Evolutionary conservation across 2,113 vertebrate species (phyloP).

Genomic region (Leptosomus discolor): DNA sequence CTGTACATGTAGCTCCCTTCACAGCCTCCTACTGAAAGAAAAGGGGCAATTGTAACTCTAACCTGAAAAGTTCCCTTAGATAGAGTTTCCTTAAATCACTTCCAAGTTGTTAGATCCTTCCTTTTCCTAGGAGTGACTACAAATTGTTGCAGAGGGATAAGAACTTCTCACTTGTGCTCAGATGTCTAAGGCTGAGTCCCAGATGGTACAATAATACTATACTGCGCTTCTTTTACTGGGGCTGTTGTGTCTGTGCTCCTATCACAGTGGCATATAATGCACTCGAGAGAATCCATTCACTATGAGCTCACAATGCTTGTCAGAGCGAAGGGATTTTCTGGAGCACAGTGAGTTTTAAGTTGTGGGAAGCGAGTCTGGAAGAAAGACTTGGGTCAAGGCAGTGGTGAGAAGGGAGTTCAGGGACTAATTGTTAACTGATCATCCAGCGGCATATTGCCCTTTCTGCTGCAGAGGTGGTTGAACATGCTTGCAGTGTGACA

Average conservation of each 20-base stretch:
- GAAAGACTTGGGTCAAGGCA: not conserved
- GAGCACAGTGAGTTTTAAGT: not conserved
- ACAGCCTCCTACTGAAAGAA: not conserved
- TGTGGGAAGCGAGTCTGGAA: not conserved
- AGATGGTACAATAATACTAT: not conserved
- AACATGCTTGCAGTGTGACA: constrained; percentile 94
- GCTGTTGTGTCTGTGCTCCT: not conserved
- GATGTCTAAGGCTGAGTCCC: not conserved
- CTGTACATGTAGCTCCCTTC: not conserved
- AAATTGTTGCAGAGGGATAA: not conserved
- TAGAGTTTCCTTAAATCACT: not conserved
- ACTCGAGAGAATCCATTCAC: not conserved
- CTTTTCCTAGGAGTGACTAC: not conserved
- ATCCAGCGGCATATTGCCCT: not conserved
- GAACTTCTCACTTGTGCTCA: not conserved
- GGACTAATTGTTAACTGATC: not conserved
- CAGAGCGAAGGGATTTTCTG: not conserved
- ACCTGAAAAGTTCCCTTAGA: not conserved
- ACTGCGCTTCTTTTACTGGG: not conserved
- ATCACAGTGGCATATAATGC: not conserved
- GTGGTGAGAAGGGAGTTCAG: not conserved
- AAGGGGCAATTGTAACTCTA: not conserved
- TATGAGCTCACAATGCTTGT: not conserved
- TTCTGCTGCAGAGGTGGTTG: constrained; percentile 89
- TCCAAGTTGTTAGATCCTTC: not conserved